phyloP scores from a whole-genome alignment of 2,797 vertebrate species.

The Myotis myotis region DNA sequence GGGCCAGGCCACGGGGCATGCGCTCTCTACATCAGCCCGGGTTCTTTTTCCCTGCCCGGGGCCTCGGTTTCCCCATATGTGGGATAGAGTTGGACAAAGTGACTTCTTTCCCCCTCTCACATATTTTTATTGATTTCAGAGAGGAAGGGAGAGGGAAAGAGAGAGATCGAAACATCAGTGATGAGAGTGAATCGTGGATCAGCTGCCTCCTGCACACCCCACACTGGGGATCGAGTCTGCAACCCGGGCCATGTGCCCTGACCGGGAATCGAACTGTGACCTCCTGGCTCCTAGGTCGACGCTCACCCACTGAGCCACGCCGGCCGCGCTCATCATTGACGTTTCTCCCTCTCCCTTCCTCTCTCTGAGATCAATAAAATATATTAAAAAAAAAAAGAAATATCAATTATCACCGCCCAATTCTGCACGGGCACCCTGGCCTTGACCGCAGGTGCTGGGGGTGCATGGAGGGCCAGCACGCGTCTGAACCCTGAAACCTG shows the following conservation, averaged over 20 bases:
- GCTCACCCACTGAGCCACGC: not conserved
- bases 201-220: not conserved
- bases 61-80: not conserved
- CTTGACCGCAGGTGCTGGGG: not conserved
- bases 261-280: not conserved
- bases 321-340: rapidly evolving
- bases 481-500: not conserved
- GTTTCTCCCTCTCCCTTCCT: no score
- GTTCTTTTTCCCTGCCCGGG: rapidly evolving
- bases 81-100: not conserved
- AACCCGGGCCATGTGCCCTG: not conserved
- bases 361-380: no score
- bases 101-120: not conserved
- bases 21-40: rapidly evolving
- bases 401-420: not conserved
- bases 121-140: not conserved
- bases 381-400: not conserved
- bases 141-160: no score
- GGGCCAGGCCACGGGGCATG: rapidly evolving
- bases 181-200: not conserved
- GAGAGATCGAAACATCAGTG: no score
- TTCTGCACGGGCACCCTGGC: not conserved
- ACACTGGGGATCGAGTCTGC: rapidly evolving
- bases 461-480: rapidly evolving
- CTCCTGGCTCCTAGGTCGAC: not conserved